phyloP scores from a whole-genome alignment of 2,113 vertebrate species.

The Delphinapterus leucas region DNA sequence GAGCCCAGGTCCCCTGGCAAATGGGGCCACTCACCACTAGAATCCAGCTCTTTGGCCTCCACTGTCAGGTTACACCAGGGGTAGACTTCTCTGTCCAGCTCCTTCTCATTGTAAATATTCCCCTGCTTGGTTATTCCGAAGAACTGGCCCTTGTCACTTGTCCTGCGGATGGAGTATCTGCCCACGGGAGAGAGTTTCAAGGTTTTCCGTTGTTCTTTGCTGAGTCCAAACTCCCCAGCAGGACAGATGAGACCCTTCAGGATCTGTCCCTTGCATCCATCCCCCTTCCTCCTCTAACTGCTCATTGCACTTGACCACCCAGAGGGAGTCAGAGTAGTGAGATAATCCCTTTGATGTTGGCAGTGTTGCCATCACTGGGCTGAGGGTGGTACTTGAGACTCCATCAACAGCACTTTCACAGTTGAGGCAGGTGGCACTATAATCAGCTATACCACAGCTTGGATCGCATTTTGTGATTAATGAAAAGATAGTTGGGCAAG shows the following conservation, averaged over 20 bases:
- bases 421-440: neutral
- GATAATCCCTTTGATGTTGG: neutral
- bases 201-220: neutral
- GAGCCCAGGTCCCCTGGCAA: neutral
- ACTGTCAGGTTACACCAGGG: constrained; percentile 88
- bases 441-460: neutral
- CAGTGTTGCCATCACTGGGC: neutral
- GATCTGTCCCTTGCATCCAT: neutral
- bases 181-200: constrained; percentile 13
- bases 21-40: constrained; percentile 74
- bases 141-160: constrained; percentile 81
- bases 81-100: constrained; percentile 90
- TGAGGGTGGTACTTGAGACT: neutral
- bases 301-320: neutral
- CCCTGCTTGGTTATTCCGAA: constrained; percentile 83
- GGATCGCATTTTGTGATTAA: neutral
- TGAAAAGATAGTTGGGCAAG: neutral
- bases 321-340: neutral
- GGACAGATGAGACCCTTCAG: neutral
- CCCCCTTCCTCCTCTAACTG: neutral
- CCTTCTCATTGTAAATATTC: constrained; percentile 83
- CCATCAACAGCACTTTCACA: neutral
- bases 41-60: constrained; percentile 88
- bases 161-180: constrained; percentile 88
- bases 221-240: neutral